Evolutionary conservation across 1,140 invertebrate genomes (phyloP).

Genomic region (Leucophenga varia): DNA sequence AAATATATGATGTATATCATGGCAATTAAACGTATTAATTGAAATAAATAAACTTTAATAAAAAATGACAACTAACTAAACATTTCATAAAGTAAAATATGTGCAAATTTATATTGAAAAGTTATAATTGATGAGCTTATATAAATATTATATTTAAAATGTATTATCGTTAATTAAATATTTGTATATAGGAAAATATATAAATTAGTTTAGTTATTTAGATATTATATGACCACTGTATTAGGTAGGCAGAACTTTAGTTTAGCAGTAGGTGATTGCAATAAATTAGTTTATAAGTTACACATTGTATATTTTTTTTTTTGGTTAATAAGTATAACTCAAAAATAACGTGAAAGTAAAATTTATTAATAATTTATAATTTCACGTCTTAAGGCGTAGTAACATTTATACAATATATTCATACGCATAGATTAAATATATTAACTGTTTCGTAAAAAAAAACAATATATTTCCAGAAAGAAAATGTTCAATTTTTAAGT

Average conservation of each 20-base stretch:
- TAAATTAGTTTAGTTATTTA: slow-evolving; percentile 17
- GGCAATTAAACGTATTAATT: too few species aligned
- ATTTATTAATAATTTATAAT: slow-evolving; percentile 16
- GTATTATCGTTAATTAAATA: too few species aligned
- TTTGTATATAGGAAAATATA: slow-evolving; percentile 23
- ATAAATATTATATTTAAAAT: too few species aligned
- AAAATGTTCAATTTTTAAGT: too few species aligned
- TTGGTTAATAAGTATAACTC: slow-evolving; percentile 26
- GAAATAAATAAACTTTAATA: slow-evolving; percentile 17
- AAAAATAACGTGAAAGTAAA: too few species aligned
- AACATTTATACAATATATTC: too few species aligned
- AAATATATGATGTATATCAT: too few species aligned
- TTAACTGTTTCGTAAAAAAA: too few species aligned
- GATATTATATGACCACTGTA: slow-evolving; percentile 27
- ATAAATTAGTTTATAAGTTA: slow-evolving; percentile 6
- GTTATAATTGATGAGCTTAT: background rate
- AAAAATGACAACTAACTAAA: slow-evolving; percentile 27
- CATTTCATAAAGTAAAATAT: slow-evolving; percentile 35
- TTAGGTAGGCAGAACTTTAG: slow-evolving; percentile 44
- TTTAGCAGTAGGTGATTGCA: slow-evolving; percentile 48
- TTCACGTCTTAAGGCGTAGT: slow-evolving; percentile 18
- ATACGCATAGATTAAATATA: slow-evolving; percentile 16
- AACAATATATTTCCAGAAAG: too few species aligned
- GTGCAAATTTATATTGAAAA: slow-evolving; percentile 20
- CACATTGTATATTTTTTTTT: too few species aligned